Evolutionary conservation across 2,888 invertebrate species (phyloP), one percentile per base, ranked within the genome.

Genomic region (Nomada fucata): DNA sequence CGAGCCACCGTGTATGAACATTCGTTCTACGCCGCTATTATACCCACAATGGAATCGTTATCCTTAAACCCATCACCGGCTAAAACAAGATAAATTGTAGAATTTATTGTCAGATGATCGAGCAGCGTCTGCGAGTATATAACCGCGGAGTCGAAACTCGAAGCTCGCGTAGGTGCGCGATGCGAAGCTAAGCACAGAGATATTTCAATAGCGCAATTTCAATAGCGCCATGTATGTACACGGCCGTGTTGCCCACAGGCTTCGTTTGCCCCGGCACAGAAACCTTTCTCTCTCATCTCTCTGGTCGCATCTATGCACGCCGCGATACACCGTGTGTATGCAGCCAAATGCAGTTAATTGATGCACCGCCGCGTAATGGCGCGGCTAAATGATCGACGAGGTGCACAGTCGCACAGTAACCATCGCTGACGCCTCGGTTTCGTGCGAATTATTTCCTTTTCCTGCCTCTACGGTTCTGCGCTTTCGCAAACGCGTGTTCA

Each of bases 261-360:
- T 80, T 76, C 83, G 83, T 72, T 88, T 87, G 87, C 88, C 88
- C 85, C 89, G 89, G 82, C 89, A 89, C 89, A 88, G 85, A 89
- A 87, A 90, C 86, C 87, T 90, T 88, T 88, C 88, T 90, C 87
- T 82, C 82, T 84, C 75, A 26, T 61, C 65, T 36, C 52, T 20
- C 59, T 13, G 53, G 23, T 42, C 52, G 74, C 68, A 52, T 76
- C 55, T 71, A 44, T 52, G 23, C 36, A 20, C n/a, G 7, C 15
- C 50, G 42, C 57, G 77, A 70, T 75, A 67, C 61, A 36, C 53
- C 70, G 70, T 53, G 69, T 44, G 20, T 50, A 76, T 64, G 67
- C 57, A 53, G 71, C 63, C 73, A 18, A 53, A 59, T 68, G 77
- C 77, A 60, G 76, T 89, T 89, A 89, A 89, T 89, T 86, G 89